A percentile compares a stretch with the other conserved stretches of the same genome.
These are phyloP conservation scores for Peromyscus nudipes DNA, from an alignment of 2,797 vertebrate species.

Conservation along the genomic window DNA sequence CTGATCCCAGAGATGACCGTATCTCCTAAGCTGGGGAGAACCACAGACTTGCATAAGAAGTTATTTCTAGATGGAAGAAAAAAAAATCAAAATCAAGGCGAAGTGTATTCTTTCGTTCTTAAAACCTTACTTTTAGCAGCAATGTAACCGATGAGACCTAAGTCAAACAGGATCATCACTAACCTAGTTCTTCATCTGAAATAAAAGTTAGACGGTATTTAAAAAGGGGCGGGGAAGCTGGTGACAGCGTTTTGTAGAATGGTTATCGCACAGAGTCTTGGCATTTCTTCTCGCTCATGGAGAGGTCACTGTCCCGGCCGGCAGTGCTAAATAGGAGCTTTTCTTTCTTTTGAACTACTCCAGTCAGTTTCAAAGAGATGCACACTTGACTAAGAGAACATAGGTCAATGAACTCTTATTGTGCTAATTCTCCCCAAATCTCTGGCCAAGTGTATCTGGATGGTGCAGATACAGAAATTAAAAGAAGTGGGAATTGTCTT, in stretches of 20 bases:
- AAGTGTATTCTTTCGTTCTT: background rate
- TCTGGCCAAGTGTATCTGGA: background rate
- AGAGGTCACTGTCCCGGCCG: background rate
- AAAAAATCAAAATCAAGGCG: background rate
- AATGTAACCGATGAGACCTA: background rate
- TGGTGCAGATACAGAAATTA: background rate
- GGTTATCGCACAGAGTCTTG: background rate
- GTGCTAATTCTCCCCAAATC: background rate
- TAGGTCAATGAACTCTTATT: background rate
- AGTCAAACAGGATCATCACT: constrained; percentile 11
- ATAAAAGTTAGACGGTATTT: constrained; percentile 34
- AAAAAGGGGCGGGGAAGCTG: background rate
- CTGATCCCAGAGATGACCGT: background rate
- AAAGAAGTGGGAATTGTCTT: background rate
- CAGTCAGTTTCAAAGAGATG: background rate
- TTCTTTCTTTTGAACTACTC: constrained; percentile 9
- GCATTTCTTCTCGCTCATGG: background rate
- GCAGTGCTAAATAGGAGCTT: background rate
- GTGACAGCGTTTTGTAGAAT: background rate
- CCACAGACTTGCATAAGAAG: background rate
- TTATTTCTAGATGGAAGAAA: background rate
- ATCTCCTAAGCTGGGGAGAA: background rate
- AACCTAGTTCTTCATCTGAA: constrained; percentile 23
- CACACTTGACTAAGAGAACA: constrained; percentile 17
- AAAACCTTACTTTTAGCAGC: background rate